phyloP scores from a whole-genome alignment of 1,140 invertebrate genomes.

The Platorchestia sp. region DNA sequence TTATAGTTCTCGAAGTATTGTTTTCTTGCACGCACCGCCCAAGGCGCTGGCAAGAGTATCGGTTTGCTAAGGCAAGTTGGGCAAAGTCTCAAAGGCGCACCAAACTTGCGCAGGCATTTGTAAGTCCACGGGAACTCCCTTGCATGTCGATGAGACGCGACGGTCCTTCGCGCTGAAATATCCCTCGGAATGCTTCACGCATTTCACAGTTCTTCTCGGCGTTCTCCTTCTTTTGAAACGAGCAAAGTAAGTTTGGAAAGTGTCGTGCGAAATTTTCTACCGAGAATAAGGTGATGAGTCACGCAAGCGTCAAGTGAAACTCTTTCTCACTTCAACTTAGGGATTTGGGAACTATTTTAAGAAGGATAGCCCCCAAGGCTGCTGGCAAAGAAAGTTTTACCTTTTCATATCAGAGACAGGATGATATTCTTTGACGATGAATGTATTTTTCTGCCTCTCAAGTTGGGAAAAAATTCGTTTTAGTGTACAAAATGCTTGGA shows the following conservation, averaged over 20 bases:
- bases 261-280: neutral
- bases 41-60: constrained; percentile 1
- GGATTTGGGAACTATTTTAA: neutral
- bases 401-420: neutral
- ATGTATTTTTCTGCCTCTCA: neutral
- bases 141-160: neutral
- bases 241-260: neutral
- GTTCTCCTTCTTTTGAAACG: neutral
- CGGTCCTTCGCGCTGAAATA: neutral
- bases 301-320: neutral
- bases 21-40: neutral
- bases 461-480: neutral
- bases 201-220: neutral
- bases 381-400: neutral
- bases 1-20: neutral
- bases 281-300: neutral
- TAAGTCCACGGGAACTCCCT: neutral
- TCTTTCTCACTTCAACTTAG: neutral
- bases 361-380: neutral
- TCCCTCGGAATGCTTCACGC: neutral
- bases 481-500: neutral
- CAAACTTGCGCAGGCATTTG: constrained; percentile 32
- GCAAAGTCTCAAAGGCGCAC: neutral
- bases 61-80: constrained; percentile 42
- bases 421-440: neutral